Evolutionary conservation across 2,797 vertebrate genomes (phyloP), one percentile per base, ranked within the genome.

Genomic region (Cossypha dichroa): DNA sequence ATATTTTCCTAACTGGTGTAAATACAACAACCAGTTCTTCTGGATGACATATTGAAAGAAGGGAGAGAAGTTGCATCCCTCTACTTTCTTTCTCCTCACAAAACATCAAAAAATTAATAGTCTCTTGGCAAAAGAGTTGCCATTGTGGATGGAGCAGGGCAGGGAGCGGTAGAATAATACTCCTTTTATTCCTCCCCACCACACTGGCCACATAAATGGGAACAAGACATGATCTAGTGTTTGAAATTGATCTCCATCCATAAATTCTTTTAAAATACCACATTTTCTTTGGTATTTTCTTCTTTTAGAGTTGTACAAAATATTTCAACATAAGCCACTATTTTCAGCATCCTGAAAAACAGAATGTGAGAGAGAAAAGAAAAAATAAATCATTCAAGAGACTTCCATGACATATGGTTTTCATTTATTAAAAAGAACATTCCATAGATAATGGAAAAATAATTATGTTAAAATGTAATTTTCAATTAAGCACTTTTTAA

Each of bases 251-350:
- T 77, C 56, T 72, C 62, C 87, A 80, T 67, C 59, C 60, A 92
- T 15, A 51, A 83, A 77, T 74, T 83, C 58, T 68, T 89, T 85
- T 38, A 46, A 90, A 94, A 85, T 43, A 64, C 28, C 52, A 91
- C 64, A 81, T 75, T 77, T 41, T 59, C 36, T 89, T 55, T 90
- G 41, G 8, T 70, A 51, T 83, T 76, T 80, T 85, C 25, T 63
- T 78, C 38, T 85, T 92, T 87, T n/a, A 82, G 43, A 89, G 48
- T 67, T 74, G 20, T 52, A 85, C 38, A 76, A 59, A 91, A 36
- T 46, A 72, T 85, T 96, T 90, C 78, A 95, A 91, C 75, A 88
- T 49, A 77, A 90, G 23, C 48, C 68, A 80, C 56, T 80, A 55
- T 28, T 89, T 83, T 82, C 11, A 15, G 22, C 41, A 89, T 76